Conservation (phyloP, 2,888 invertebrate species). For the Pyrochroa serraticornis region DNA sequence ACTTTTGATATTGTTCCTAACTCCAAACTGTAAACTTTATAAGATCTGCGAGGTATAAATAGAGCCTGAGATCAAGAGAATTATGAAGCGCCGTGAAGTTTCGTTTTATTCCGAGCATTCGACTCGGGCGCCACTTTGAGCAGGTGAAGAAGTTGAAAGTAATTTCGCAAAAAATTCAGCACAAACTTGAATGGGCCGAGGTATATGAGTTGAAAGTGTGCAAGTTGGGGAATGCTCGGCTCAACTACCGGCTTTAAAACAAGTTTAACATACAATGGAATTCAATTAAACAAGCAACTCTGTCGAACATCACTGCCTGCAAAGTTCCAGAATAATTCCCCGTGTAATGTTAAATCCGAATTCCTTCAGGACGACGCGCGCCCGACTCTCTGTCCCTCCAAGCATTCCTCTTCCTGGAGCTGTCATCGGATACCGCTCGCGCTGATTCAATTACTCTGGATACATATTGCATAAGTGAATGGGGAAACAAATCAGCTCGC, state of each 20-base stretch:
- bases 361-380: constrained; percentile 40
- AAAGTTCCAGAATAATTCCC: constrained; percentile 51
- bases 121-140: too few species aligned
- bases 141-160: too few species aligned
- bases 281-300: constrained; percentile 54
- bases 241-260: constrained; percentile 44
- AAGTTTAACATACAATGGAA: constrained; percentile 54
- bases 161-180: too few species aligned
- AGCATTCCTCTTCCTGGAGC: constrained; percentile 24
- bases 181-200: constrained; percentile 32
- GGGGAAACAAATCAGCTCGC: too few species aligned
- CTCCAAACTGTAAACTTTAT: neutral
- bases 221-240: constrained; percentile 32
- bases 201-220: constrained; percentile 30
- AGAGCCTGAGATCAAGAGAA: neutral
- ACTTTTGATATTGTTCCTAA: neutral
- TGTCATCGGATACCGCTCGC: constrained; percentile 15
- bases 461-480: too few species aligned
- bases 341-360: constrained; percentile 48
- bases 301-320: constrained; percentile 47
- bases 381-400: constrained; percentile 22
- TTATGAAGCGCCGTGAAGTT: neutral
- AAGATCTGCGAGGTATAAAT: neutral
- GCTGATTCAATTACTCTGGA: too few species aligned
- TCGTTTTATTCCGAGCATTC: too few species aligned